phyloP scores from a whole-genome alignment of 1,140 invertebrate genomes.

The Achatina immaculata region DNA sequence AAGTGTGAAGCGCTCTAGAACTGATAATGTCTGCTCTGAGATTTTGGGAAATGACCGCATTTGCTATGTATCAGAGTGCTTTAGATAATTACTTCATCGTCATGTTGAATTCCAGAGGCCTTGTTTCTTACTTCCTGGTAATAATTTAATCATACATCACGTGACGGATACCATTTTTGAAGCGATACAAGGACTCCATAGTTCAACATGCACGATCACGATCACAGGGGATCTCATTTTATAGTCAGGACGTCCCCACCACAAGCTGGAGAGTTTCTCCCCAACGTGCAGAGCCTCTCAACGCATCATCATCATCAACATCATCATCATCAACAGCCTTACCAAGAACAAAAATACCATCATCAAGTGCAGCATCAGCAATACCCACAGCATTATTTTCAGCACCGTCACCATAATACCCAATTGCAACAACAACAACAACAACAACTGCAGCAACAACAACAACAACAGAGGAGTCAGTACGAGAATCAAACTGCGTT shows the following conservation, averaged over 20 bases:
- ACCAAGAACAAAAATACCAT: not conserved
- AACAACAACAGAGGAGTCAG: not conserved
- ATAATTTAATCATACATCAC: no score
- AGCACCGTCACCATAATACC: not conserved
- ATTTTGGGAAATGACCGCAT: no score
- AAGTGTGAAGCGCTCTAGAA: no score
- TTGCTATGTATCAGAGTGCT: no score
- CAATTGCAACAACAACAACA: not conserved
- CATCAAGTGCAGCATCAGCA: conserved; percentile 6
- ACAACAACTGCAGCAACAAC: not conserved
- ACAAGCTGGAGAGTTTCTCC: not conserved
- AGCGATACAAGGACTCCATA: no score
- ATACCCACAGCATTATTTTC: not conserved
- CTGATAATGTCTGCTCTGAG: no score
- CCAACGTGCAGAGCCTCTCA: not conserved
- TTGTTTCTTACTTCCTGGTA: no score
- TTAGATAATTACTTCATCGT: no score
- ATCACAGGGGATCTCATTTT: not conserved
- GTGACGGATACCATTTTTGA: no score
- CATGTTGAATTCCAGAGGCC: no score
- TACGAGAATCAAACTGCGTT: not conserved
- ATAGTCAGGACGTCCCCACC: not conserved
- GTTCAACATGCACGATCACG: conserved; percentile 26
- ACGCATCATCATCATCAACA: not conserved
- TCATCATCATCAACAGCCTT: conserved; percentile 7